These are phyloP conservation scores for Dendronephthya gigantea DNA, from an alignment of 64 coral and sea anemone species.

Conservation along the genomic window DNA sequence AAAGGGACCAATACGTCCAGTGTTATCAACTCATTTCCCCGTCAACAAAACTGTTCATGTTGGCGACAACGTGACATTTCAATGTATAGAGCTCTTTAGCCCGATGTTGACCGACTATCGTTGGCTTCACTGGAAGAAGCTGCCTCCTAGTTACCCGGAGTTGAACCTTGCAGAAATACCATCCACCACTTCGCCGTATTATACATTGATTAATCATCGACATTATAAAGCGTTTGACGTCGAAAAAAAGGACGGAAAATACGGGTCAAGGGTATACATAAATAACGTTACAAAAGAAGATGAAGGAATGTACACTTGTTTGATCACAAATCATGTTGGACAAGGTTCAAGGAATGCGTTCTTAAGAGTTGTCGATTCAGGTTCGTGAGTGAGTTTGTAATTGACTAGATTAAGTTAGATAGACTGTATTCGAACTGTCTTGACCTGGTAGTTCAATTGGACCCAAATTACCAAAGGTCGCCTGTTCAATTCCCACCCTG, in stretches of 20 bases:
- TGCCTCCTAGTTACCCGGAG: conserved; percentile 36
- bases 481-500: too few species aligned
- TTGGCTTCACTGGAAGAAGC: conserved; percentile 75
- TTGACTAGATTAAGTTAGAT: too few species aligned
- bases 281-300: conserved; percentile 71
- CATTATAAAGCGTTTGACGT: conserved; percentile 47
- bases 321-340: neutral
- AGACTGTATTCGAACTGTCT: too few species aligned
- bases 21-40: conserved; percentile 53
- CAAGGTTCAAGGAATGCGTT: too few species aligned
- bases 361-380: too few species aligned
- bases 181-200: neutral
- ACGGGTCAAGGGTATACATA: neutral
- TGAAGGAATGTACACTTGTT: conserved; percentile 80
- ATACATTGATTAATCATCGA: conserved; percentile 27
- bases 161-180: conserved; percentile 11
- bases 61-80: conserved; percentile 53
- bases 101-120: conserved; percentile 78
- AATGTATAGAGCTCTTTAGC: conserved; percentile 68
- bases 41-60: conserved; percentile 48
- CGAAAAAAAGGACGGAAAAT: conserved; percentile 38
- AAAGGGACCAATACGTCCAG: conserved; percentile 11
- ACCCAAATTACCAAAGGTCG: too few species aligned
- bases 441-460: too few species aligned
- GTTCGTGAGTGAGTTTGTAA: too few species aligned